Percentiles rank a stretch among this genome's conserved stretches.
Evolutionary conservation across 2,888 invertebrate genomes (phyloP).

Genomic region (Panopea generosa): DNA sequence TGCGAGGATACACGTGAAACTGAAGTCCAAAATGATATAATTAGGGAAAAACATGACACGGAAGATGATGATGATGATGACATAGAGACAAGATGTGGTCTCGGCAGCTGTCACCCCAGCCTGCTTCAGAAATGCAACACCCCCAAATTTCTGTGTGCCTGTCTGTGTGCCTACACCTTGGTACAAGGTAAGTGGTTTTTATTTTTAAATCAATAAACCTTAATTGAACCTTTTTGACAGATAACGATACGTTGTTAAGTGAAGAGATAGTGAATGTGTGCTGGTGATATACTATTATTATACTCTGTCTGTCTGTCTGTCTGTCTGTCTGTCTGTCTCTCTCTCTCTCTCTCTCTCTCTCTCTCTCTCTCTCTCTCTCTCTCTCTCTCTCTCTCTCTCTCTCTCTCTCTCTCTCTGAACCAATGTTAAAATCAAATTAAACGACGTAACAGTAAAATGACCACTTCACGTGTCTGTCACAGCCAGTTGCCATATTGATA

Average conservation of each 20-base stretch:
- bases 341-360: no score
- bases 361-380: constrained; percentile 8
- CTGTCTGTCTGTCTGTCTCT: no score
- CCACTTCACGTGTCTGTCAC: no score
- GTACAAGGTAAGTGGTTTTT: constrained; percentile 46
- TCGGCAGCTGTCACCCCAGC: constrained; percentile 44
- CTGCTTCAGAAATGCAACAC: constrained; percentile 59
- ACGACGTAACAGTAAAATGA: no score
- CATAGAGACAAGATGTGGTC: constrained; percentile 53
- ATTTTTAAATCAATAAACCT: no score
- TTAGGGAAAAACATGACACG: neutral
- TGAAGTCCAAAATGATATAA: neutral
- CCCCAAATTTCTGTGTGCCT: constrained; percentile 54
- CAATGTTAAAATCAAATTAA: no score
- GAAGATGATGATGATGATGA: constrained; percentile 8
- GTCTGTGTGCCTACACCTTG: constrained; percentile 62
- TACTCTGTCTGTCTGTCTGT: no score
- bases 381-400: constrained; percentile 24
- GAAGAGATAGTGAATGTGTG: no score
- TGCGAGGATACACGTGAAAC: neutral
- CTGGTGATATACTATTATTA: no score
- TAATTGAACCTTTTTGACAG: no score
- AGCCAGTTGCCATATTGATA: no score
- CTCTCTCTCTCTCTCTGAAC: constrained; percentile 16
- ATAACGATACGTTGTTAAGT: no score